Percentiles rank a stretch among this genome's conserved stretches.
Conservation (phyloP, 2,888 invertebrate genomes). For the Cremastinae sp. region DNA sequence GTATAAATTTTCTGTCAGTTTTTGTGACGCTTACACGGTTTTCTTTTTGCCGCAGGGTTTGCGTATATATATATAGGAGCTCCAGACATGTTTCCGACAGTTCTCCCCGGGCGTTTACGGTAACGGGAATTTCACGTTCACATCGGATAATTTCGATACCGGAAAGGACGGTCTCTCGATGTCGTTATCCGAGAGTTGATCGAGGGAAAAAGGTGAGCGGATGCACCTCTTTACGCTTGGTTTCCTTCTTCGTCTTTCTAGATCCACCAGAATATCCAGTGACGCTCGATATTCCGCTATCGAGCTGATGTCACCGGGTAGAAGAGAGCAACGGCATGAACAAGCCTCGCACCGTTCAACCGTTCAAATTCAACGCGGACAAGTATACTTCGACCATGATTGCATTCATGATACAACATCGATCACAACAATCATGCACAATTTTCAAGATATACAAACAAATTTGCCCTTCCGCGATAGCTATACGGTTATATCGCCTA, state of each 20-base stretch:
- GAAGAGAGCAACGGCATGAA: slow-evolving; percentile 22
- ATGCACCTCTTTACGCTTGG: slow-evolving; percentile 56
- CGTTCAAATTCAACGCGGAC: slow-evolving; percentile 56
- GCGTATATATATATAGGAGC: no score
- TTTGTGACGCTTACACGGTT: no score
- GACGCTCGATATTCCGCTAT: slow-evolving; percentile 13
- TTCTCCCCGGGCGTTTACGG: slow-evolving; percentile 20
- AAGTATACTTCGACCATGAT: slow-evolving; percentile 46
- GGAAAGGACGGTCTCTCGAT: slow-evolving; percentile 49
- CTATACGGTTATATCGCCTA: no score
- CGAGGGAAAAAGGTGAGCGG: slow-evolving; percentile 44
- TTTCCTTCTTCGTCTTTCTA: slow-evolving; percentile 49
- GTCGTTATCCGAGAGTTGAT: slow-evolving; percentile 52
- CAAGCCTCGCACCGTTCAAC: slow-evolving; percentile 43
- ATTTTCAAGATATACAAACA: no score
- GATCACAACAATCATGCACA: neutral
- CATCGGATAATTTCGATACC: slow-evolving; percentile 53
- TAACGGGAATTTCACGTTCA: slow-evolving; percentile 45
- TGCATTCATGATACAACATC: slow-evolving; percentile 38
- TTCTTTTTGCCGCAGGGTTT: no score
- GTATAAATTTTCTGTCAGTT: no score
- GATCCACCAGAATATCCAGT: slow-evolving; percentile 6
- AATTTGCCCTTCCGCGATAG: no score
- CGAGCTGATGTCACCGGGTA: neutral
- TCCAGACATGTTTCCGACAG: neutral